A percentile compares a stretch with the other conserved stretches of the same genome.
Conservation (phyloP, 2,113 vertebrate genomes). For the Apteryx owenii region DNA sequence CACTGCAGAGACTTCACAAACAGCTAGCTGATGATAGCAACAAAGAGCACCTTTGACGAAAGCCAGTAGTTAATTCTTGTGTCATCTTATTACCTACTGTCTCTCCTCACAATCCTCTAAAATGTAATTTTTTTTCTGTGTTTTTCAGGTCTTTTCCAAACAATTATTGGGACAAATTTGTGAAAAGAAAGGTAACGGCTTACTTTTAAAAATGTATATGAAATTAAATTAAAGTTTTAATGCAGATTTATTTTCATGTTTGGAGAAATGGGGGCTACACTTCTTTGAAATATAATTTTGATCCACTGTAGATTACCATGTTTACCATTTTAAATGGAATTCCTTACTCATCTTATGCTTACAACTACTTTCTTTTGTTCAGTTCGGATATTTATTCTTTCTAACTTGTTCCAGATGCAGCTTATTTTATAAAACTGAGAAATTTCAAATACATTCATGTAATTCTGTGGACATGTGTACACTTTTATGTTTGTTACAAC, state of each 20-base stretch:
- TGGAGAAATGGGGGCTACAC: background rate
- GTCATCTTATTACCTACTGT: background rate
- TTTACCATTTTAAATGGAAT: background rate
- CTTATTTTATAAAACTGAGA: background rate
- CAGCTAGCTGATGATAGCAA: background rate
- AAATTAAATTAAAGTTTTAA: background rate
- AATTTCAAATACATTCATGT: background rate
- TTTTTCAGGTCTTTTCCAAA: constrained; percentile 93
- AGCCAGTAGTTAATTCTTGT: background rate
- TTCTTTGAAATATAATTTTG: background rate
- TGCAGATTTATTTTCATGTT: background rate
- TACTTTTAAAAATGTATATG: background rate
- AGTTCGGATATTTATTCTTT: background rate
- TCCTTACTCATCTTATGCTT: background rate
- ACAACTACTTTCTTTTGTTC: background rate
- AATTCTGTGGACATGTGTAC: background rate
- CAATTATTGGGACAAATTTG: constrained; percentile 99
- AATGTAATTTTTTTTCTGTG: background rate
- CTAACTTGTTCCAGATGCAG: background rate
- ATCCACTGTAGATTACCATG: background rate
- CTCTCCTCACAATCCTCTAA: background rate
- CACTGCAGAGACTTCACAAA: background rate
- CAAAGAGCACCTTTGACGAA: background rate
- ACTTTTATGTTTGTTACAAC: background rate
- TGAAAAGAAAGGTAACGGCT: constrained; percentile 85